phyloP scores from a whole-genome alignment of 2,113 vertebrate genomes.

The Hirundichthys speculiger region DNA sequence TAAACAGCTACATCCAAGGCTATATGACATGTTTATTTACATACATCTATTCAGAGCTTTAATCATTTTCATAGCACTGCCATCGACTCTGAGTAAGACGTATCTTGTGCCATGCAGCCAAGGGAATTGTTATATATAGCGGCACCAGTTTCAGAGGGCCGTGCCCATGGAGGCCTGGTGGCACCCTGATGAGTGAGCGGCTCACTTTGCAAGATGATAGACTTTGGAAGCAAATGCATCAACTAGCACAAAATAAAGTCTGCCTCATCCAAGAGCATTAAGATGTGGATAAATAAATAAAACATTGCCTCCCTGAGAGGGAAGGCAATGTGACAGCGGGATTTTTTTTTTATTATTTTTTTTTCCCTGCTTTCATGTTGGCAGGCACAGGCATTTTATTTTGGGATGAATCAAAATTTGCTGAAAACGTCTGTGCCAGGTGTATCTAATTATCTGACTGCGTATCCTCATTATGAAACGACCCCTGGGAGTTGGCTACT shows the following conservation, averaged over 20 bases:
- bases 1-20: background rate
- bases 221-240: constrained; percentile 34
- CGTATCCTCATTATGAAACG: constrained; percentile 73
- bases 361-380: constrained; percentile 67
- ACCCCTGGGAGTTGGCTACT: constrained; percentile 58
- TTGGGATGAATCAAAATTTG: constrained; percentile 76
- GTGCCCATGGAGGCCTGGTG: constrained; percentile 38
- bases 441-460: constrained; percentile 83
- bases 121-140: constrained; percentile 57
- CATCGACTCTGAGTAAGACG: constrained; percentile 11
- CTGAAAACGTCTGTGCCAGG: constrained; percentile 72
- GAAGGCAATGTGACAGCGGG: constrained; percentile 58
- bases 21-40: background rate
- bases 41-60: background rate
- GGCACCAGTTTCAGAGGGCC: constrained; percentile 43
- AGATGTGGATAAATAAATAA: constrained; percentile 74
- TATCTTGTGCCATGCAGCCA: constrained; percentile 13
- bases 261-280: constrained; percentile 61
- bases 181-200: constrained; percentile 43
- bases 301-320: constrained; percentile 72
- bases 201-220: constrained; percentile 46
- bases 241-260: constrained; percentile 70
- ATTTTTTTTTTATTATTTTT: constrained; percentile 38
- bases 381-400: constrained; percentile 71
- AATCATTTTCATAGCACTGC: constrained; percentile 3